Conservation (phyloP, 2,113 vertebrate species). For the Nothobranchius furzeri region DNA sequence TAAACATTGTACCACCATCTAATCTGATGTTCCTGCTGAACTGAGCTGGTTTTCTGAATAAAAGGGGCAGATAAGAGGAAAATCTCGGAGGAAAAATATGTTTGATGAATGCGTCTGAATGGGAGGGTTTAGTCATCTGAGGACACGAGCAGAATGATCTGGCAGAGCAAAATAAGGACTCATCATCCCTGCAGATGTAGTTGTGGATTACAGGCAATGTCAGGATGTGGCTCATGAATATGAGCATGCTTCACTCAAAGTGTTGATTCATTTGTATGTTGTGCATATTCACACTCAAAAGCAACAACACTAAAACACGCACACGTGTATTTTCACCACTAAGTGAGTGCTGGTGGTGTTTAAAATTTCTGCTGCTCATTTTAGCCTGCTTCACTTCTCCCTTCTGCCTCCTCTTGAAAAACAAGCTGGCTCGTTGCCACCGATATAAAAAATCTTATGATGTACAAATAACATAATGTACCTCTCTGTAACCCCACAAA, state of each 20-base stretch:
- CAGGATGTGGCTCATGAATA: slow-evolving; percentile 10
- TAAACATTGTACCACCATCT: slow-evolving; percentile 6
- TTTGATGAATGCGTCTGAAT: slow-evolving; percentile 23
- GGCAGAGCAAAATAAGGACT: slow-evolving; percentile 27
- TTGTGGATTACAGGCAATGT: slow-evolving; percentile 22
- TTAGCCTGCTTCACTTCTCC: slow-evolving; percentile 35
- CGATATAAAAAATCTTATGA: slow-evolving; percentile 54
- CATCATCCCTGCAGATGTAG: slow-evolving; percentile 20
- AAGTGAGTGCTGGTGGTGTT: slow-evolving; percentile 36
- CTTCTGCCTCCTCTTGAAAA: slow-evolving; percentile 34
- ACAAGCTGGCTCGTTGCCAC: slow-evolving; percentile 56
- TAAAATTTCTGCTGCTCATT: slow-evolving; percentile 51
- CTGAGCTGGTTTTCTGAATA: slow-evolving; percentile 17
- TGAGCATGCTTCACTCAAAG: slow-evolving; percentile 30
- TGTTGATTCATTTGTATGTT: slow-evolving; percentile 16
- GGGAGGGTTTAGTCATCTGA: slow-evolving; percentile 20
- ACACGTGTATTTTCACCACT: slow-evolving; percentile 23
- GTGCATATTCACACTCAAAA: slow-evolving; percentile 15
- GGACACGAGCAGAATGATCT: slow-evolving; percentile 4
- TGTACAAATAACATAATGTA: slow-evolving; percentile 39
- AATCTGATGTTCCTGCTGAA: background rate
- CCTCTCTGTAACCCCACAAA: slow-evolving; percentile 18
- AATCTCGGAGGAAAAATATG: slow-evolving; percentile 19
- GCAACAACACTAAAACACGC: slow-evolving; percentile 19
- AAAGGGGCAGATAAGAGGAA: slow-evolving; percentile 6